These are phyloP conservation scores for Ornithoptera priamus DNA, from an alignment of 2,888 invertebrate genomes.

Conservation along the genomic window DNA sequence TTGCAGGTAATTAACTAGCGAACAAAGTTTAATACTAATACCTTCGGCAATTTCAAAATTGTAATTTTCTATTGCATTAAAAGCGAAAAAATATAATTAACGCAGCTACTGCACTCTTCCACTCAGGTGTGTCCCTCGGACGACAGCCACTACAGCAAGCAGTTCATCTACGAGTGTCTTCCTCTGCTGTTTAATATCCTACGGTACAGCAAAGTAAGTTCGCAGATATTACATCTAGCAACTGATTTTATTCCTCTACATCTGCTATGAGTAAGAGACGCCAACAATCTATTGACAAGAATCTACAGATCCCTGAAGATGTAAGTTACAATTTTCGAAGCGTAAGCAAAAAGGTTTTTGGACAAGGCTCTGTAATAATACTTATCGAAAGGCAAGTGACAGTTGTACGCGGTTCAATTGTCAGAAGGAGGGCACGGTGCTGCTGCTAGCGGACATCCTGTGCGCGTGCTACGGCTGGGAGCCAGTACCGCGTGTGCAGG, in stretches of 20 bases:
- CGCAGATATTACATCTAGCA: background rate
- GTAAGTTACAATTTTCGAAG: too few species aligned
- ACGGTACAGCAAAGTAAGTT: conserved; percentile 89
- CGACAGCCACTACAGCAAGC: conserved; percentile 86
- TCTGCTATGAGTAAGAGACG: too few species aligned
- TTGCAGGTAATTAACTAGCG: conserved; percentile 78
- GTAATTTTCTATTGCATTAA: too few species aligned
- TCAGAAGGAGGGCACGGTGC: conserved; percentile 93
- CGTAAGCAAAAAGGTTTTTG: too few species aligned
- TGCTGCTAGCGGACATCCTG: conserved; percentile 92
- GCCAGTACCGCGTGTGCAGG: conserved; percentile 82
- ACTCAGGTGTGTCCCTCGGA: conserved; percentile 90
- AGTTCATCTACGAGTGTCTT: conserved; percentile 94
- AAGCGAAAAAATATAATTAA: too few species aligned
- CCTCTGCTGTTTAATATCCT: conserved; percentile 94
- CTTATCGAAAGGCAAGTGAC: too few species aligned
- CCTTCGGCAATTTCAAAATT: too few species aligned
- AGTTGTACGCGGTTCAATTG: conserved; percentile 31
- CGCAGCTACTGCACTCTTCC: too few species aligned
- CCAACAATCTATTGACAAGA: too few species aligned
- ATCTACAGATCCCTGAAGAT: too few species aligned
- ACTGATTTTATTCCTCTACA: too few species aligned
- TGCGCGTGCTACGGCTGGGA: conserved; percentile 95
- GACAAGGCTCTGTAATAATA: too few species aligned
- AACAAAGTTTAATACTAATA: background rate